Evolutionary conservation across 2,888 invertebrate genomes (phyloP).

Genomic region (Drosophila basisetae): DNA sequence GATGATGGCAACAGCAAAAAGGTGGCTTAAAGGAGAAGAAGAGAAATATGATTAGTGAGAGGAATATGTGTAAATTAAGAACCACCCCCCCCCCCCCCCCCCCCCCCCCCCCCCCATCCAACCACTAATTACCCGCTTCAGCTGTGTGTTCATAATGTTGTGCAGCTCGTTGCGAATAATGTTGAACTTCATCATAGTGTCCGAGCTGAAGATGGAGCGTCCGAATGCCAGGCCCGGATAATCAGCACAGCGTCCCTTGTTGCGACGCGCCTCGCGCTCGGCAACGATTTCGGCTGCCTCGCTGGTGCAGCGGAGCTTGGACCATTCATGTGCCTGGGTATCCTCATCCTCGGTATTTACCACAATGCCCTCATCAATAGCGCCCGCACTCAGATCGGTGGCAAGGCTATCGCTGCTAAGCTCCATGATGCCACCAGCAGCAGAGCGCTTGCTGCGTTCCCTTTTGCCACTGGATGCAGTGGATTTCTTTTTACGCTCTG

Average conservation of each 20-base stretch:
- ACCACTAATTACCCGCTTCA: slow-evolving; percentile 92
- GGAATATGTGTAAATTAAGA: background rate
- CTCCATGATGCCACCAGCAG: slow-evolving; percentile 54
- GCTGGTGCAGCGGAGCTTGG: slow-evolving; percentile 94
- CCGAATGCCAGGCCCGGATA: slow-evolving; percentile 97
- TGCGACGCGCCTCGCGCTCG: slow-evolving; percentile 91
- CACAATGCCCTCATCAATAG: slow-evolving; percentile 86
- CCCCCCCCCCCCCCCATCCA: background rate
- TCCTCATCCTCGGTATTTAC: slow-evolving; percentile 88
- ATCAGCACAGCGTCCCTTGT: slow-evolving; percentile 93
- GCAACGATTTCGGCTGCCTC: slow-evolving; percentile 95
- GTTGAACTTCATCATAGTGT: slow-evolving; percentile 99
- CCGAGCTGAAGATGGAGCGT: slow-evolving; percentile 96
- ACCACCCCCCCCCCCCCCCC: background rate
- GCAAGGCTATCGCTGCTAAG: slow-evolving; percentile 70
- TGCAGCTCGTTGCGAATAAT: slow-evolving; percentile 98
- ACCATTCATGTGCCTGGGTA: slow-evolving; percentile 92
- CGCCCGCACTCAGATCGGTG: slow-evolving; percentile 66
- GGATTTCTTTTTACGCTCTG: slow-evolving; percentile 75
- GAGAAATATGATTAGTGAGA: slow-evolving; percentile 36
- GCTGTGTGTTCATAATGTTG: slow-evolving; percentile 98
- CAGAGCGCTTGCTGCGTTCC: slow-evolving; percentile 73
- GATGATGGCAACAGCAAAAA: slow-evolving; percentile 31
- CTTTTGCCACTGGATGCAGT: slow-evolving; percentile 48
- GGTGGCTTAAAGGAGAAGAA: slow-evolving; percentile 49